Evolutionary conservation across 2,888 invertebrate species (phyloP).

Genomic region (Microplitis manilae): DNA sequence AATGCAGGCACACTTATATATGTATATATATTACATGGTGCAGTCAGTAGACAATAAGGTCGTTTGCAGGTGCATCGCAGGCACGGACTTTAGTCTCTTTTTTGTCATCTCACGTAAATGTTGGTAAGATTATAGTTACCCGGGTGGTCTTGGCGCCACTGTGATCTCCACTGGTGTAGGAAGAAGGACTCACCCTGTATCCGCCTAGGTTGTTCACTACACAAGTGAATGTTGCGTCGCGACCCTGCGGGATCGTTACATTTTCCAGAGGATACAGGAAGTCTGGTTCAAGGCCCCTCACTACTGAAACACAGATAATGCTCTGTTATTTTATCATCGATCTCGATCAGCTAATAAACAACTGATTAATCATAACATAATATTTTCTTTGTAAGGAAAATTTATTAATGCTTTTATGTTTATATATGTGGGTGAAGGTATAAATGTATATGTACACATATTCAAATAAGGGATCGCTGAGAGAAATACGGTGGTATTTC

Average conservation of each 20-base stretch:
- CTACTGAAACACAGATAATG: conserved; percentile 61
- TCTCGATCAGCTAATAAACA: too few relatives aligned
- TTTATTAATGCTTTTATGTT: too few relatives aligned
- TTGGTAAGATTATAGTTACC: conserved; percentile 64
- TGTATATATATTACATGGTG: conserved; percentile 20
- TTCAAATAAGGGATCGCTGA: background rate
- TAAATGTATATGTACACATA: background rate
- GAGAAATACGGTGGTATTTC: conserved; percentile 42
- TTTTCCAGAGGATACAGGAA: conserved; percentile 86
- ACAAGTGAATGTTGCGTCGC: conserved; percentile 88
- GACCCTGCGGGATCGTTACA: conserved; percentile 86
- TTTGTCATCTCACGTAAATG: conserved; percentile 17
- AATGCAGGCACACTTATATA: conserved; percentile 44
- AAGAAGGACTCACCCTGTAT: conserved; percentile 84
- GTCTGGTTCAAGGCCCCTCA: conserved; percentile 85
- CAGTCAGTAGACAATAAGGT: conserved; percentile 37
- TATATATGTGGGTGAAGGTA: too few relatives aligned
- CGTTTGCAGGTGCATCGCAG: conserved; percentile 46
- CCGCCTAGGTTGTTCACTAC: conserved; percentile 88
- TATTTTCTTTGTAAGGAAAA: too few relatives aligned
- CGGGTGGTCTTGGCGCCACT: conserved; percentile 69
- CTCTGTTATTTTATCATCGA: too few relatives aligned
- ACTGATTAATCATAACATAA: too few relatives aligned
- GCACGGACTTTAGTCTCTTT: conserved; percentile 21
- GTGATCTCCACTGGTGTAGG: conserved; percentile 70